Conservation (phyloP, 2,888 invertebrate genomes). For the Helicoverpa assulta region DNA sequence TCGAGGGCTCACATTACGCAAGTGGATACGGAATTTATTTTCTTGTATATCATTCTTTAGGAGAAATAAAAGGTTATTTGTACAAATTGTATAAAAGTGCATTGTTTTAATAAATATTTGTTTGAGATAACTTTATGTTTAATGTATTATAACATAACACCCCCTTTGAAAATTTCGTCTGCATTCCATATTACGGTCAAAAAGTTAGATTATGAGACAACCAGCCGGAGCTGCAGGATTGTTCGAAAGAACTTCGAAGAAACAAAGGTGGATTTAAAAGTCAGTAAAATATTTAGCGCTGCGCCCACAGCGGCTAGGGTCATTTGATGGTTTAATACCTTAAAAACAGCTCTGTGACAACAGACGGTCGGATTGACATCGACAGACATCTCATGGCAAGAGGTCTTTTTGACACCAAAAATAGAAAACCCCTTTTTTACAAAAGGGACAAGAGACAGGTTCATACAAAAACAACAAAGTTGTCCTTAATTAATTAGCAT, state of each 20-base stretch:
- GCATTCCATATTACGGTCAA: no score
- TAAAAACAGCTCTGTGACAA: neutral
- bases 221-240: neutral
- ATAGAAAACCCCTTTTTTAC: no score
- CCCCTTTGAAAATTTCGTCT: no score
- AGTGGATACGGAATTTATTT: conserved; percentile 1
- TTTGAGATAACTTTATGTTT: no score
- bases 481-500: conserved; percentile 22
- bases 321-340: neutral
- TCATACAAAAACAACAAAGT: neutral
- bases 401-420: no score
- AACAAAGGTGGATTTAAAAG: neutral
- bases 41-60: neutral
- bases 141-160: no score
- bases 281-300: neutral
- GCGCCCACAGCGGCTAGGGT: neutral
- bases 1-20: conserved; percentile 48
- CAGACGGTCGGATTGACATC: no score
- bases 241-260: neutral
- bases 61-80: no score
- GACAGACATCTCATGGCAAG: no score
- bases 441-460: neutral
- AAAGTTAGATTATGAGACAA: no score
- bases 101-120: no score
- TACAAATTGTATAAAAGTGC: no score